phyloP scores from a whole-genome alignment of 2,888 invertebrate species.

The Drosophila histrio region DNA sequence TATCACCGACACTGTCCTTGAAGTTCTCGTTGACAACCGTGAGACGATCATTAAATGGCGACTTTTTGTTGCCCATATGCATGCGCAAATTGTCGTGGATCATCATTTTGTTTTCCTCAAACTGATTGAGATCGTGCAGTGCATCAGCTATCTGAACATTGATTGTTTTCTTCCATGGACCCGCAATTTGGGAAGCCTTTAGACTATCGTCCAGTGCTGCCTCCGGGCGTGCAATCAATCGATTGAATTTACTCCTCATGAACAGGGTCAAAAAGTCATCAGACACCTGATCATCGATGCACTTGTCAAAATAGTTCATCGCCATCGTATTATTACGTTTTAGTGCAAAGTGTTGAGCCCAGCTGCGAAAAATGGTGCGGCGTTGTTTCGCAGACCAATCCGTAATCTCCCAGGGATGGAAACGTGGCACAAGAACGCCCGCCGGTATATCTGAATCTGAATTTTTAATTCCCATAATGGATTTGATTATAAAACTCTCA shows the following conservation, averaged over 20 bases:
- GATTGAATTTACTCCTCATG: conserved; percentile 62
- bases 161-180: conserved; percentile 3
- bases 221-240: conserved; percentile 45
- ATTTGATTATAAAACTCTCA: conserved; percentile 18
- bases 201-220: conserved; percentile 50
- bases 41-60: conserved; percentile 50
- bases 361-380: conserved; percentile 58
- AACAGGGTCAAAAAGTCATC: conserved; percentile 42
- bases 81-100: conserved; percentile 33
- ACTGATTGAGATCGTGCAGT: conserved; percentile 58
- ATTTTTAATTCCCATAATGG: conserved; percentile 7
- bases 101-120: conserved; percentile 51
- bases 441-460: background rate
- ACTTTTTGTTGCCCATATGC: conserved; percentile 36
- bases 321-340: conserved; percentile 47
- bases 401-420: conserved; percentile 47
- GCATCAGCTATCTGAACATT: conserved; percentile 56
- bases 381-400: conserved; percentile 39
- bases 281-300: conserved; percentile 33
- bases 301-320: conserved; percentile 55
- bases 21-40: conserved; percentile 48
- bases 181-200: conserved; percentile 20
- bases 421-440: background rate
- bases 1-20: conserved; percentile 29
- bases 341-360: conserved; percentile 55